Evolutionary conservation across 1,140 invertebrate species (phyloP).

Genomic region (Magallana angulata): DNA sequence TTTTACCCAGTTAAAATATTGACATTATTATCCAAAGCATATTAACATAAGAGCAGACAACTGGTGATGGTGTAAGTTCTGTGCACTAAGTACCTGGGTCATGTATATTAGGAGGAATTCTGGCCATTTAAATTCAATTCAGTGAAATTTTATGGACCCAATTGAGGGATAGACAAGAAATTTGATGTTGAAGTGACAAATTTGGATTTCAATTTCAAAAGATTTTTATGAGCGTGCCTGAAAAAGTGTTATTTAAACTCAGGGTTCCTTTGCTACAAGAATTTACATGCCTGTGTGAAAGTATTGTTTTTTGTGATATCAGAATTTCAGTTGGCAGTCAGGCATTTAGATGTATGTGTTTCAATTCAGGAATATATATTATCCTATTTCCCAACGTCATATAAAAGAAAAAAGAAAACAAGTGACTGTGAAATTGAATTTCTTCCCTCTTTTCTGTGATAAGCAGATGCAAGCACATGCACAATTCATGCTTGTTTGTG

Average conservation of each 20-base stretch:
- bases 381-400: neutral
- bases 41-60: slow-evolving; percentile 2
- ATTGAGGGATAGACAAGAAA: slow-evolving; percentile 28
- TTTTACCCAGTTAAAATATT: neutral
- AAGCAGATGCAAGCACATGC: neutral
- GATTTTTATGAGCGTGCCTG: neutral
- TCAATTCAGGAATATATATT: slow-evolving; percentile 5
- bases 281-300: neutral
- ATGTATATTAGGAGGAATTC: neutral
- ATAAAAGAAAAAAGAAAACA: neutral
- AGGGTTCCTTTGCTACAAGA: neutral
- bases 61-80: neutral
- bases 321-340: neutral
- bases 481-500: neutral
- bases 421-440: slow-evolving; percentile 12
- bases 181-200: slow-evolving; percentile 30
- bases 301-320: neutral
- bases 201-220: slow-evolving; percentile 28
- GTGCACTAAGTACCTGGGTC: slow-evolving; percentile 17
- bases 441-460: neutral
- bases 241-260: slow-evolving; percentile 6
- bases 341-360: neutral
- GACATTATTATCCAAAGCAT: neutral
- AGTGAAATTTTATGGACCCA: slow-evolving; percentile 4
- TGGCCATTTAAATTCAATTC: slow-evolving; percentile 12